Evolutionary conservation across 2,797 vertebrate genomes (phyloP), one percentile per base, ranked within the genome.

Genomic region (Poeciliopsis paucimaculata): DNA sequence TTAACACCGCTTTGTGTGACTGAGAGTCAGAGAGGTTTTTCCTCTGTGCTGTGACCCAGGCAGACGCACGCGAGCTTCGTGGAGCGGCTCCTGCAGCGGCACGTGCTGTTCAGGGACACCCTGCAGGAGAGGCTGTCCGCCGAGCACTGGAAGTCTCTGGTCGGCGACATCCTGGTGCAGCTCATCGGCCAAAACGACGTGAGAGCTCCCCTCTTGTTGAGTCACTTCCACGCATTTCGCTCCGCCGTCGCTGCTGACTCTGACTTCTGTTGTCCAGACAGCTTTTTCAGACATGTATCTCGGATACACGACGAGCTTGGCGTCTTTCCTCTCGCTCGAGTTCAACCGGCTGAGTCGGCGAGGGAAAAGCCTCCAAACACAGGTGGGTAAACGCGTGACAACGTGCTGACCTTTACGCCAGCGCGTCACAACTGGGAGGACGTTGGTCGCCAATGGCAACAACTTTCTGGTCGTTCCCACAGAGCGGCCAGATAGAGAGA

Each of bases 101-200:
- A 96, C 34, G 84, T 96, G 36, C 86, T 93, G 81, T 96, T 96
- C 93, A 94, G 95, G 68, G 96, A 96, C 90, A 94, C 89, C 0
- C 91, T 96, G 82, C 95, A 96, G 88, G 95, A 95, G 81, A 89
- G 93, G 1, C 62, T 96, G 0, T 91, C 90, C 0, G 90, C 90
- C 0, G 90, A 94, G 55, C 94, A 94, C 88, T 95, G 94, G 92
- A 96, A 93, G 11, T 95, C 91, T 84, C 90, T 94, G 41, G 77
- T 96, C 1, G 96, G 95, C 80, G 95, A 96, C 80, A 92, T 95
- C 45, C 90, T 96, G 81, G 91, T 95, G 70, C 94, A 95, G 85
- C 96, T 96, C 0, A 95, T 95, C 8, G 94, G 94, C 23, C 95
- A 95, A 1, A 95, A 96, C 41, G 95, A 96, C 6, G 96, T 95